A percentile compares a stretch with the other conserved stretches of the same genome.
Evolutionary conservation across 2,888 invertebrate genomes (phyloP).

Genomic region (Hermaeophaga mercurialis): DNA sequence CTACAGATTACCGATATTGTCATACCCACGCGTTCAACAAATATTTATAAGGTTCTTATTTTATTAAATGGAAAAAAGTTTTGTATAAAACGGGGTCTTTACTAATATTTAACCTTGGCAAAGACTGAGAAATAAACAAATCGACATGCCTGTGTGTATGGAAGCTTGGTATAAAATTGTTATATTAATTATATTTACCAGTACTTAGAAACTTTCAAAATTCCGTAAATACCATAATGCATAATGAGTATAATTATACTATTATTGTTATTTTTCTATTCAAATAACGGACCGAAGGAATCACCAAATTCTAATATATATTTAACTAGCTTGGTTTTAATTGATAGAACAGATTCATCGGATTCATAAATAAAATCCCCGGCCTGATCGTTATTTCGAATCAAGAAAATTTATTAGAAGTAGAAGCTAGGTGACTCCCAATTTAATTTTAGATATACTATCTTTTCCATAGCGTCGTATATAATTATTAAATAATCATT

Average conservation of each 20-base stretch:
- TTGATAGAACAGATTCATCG: too few relatives aligned
- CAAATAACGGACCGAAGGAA: background rate
- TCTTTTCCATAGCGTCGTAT: conserved; percentile 3
- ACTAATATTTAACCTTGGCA: conserved; percentile 1
- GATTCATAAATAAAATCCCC: background rate
- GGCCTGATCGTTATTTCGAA: background rate
- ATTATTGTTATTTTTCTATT: background rate
- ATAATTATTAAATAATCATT: conserved; percentile 13
- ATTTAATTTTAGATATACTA: conserved; percentile 12
- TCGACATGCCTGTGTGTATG: too few relatives aligned
- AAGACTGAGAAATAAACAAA: conserved; percentile 1
- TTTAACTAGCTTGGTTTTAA: too few relatives aligned
- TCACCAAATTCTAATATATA: background rate
- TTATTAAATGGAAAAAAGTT: background rate
- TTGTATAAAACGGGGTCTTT: background rate
- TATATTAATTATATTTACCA: background rate
- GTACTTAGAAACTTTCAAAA: background rate
- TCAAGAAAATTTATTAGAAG: background rate
- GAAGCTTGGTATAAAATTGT: background rate
- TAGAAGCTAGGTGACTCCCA: background rate
- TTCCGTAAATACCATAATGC: background rate
- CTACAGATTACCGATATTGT: background rate
- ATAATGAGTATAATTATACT: background rate
- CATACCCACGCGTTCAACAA: too few relatives aligned
- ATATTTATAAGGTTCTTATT: too few relatives aligned